Evolutionary conservation across 1,140 invertebrate genomes (phyloP).

Genomic region (Bursaphelenchus mucronatus): DNA sequence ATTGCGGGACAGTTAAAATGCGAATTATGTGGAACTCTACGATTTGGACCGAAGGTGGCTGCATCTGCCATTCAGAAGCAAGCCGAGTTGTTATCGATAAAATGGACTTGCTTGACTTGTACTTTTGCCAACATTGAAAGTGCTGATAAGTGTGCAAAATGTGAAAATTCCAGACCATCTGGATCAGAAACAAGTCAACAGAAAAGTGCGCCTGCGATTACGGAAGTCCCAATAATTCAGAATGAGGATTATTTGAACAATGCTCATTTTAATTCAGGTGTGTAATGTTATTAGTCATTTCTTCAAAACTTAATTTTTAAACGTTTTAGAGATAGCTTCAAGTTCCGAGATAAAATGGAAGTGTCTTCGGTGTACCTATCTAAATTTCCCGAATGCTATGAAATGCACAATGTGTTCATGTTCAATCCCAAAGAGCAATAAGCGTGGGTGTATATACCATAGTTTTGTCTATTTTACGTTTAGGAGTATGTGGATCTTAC

Average conservation of each 20-base stretch:
- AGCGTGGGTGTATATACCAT: no score
- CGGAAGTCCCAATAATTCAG: no score
- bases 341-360: slow-evolving; percentile 13
- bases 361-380: slow-evolving; percentile 12
- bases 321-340: background rate
- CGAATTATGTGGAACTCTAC: slow-evolving; percentile 12
- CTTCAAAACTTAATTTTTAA: no score
- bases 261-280: no score
- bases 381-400: slow-evolving; percentile 5
- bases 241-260: no score
- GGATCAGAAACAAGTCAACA: background rate
- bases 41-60: slow-evolving; percentile 2
- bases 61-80: slow-evolving; percentile 1
- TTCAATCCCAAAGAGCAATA: no score
- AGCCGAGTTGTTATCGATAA: slow-evolving; percentile 3
- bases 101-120: slow-evolving; percentile 8
- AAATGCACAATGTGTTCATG: slow-evolving; percentile 17
- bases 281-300: no score
- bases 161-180: background rate
- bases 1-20: slow-evolving; percentile 17
- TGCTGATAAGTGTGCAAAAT: slow-evolving; percentile 6
- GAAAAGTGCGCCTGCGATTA: no score
- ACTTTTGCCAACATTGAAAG: slow-evolving; percentile 18
- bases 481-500: no score
- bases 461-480: no score